phyloP scores from a whole-genome alignment of 2,888 invertebrate genomes.

The Tetanocera ferruginea region DNA sequence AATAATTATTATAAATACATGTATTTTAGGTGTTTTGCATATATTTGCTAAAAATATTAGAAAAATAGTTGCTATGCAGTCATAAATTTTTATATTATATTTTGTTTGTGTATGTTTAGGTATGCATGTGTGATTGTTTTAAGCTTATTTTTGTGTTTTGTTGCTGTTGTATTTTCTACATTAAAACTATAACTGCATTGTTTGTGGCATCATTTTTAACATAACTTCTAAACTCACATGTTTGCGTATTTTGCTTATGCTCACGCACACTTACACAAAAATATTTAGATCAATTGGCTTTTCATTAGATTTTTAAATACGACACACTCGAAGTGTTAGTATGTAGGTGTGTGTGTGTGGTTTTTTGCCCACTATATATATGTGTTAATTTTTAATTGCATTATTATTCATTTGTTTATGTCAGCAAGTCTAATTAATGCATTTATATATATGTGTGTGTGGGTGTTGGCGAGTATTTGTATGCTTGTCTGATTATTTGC shows the following conservation, averaged over 20 bases:
- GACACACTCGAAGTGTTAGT: not conserved
- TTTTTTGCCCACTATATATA: not conserved
- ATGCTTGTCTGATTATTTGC: not conserved
- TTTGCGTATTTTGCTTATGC: too few relatives aligned
- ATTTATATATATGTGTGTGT: not conserved
- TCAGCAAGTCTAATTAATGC: not conserved
- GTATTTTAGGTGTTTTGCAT: too few relatives aligned
- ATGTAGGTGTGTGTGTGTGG: not conserved
- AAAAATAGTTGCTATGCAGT: not conserved
- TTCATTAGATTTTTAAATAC: not conserved
- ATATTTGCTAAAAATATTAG: not conserved
- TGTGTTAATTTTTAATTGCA: constrained; percentile 16
- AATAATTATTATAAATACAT: too few relatives aligned
- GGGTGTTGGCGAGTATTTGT: not conserved
- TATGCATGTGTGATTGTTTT: not conserved
- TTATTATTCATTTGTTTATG: constrained; percentile 9
- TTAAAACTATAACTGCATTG: not conserved
- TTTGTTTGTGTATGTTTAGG: not conserved
- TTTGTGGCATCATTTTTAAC: not conserved
- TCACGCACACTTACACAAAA: not conserved
- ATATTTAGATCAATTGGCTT: not conserved
- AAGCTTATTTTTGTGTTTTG: not conserved
- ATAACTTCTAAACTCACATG: not conserved
- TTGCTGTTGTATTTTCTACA: not conserved
- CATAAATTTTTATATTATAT: not conserved